These are phyloP conservation scores for Euphydryas editha DNA, from an alignment of 2,888 invertebrate species.

Conservation along the genomic window DNA sequence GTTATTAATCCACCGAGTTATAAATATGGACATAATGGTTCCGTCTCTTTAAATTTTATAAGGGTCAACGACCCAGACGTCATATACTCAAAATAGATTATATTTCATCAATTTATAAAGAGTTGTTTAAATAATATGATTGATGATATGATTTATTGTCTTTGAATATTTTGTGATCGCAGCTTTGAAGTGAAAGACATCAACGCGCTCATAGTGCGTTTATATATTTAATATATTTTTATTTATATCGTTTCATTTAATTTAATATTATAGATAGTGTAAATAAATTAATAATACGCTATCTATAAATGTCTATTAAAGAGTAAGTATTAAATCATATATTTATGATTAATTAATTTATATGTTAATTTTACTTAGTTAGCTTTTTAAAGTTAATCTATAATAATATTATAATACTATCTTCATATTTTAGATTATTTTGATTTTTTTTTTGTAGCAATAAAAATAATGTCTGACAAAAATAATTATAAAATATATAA, in stretches of 20 bases:
- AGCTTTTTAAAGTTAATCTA: not conserved
- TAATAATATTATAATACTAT: too few species aligned
- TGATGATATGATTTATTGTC: not conserved
- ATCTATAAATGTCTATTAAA: too few species aligned
- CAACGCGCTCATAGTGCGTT: not conserved
- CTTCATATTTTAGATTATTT: too few species aligned
- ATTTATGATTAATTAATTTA: too few species aligned
- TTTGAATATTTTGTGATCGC: not conserved
- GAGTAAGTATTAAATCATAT: too few species aligned
- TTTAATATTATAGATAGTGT: too few species aligned
- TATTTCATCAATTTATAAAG: conserved; percentile 10
- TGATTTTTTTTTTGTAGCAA: too few species aligned
- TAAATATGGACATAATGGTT: conserved; percentile 31
- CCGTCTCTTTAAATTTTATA: conserved; percentile 22
- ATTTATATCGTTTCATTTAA: not conserved
- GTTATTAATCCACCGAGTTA: conserved; percentile 50
- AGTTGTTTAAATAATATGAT: not conserved
- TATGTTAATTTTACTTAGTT: not conserved
- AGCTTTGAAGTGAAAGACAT: conserved; percentile 3
- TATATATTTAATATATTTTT: not conserved
- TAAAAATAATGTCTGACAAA: too few species aligned
- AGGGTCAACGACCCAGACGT: conserved; percentile 5
- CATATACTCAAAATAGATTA: not conserved
- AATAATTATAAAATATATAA: too few species aligned
- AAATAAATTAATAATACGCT: too few species aligned